Evolutionary conservation across 2,888 invertebrate genomes (phyloP), one percentile per base, ranked within the genome.

Genomic region (Troilus luridus): DNA sequence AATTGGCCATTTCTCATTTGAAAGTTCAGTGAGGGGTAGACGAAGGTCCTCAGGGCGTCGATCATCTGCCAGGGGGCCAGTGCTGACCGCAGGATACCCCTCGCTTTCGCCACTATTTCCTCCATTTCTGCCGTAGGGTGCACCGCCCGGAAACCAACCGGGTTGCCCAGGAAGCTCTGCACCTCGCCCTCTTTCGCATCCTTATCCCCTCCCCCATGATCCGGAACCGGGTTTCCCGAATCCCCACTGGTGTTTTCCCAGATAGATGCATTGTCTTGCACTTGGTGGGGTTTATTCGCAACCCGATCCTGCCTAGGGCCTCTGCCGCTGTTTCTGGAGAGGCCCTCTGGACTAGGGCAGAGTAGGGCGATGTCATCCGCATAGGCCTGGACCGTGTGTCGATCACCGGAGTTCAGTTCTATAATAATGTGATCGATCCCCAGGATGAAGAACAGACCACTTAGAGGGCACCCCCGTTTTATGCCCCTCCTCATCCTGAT

Each of bases 381-480:
- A 62, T 60, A 90, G 17, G 77, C 92, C 21, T 91, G 88, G 2
- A 91, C 56, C 19, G 27, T 8, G 21, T 27, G 54, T 3, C 56
- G 24, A 24, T 77, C 77, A 41, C 41, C 41, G 10, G 81, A 60
- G 19, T 58, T 56, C n/a, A 12, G n/a, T 2, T 27, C 21, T 24
- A 27, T 58, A 12, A 88, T 19, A 8, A 90, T 56, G 6, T 85
- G 14, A 54, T 92, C 90, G 6, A 92, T 90, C 17, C 21, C 56
- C 1, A 91, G 24, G 77, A 88, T 90, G 60, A 92, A 90, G 11
- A 90, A 59, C 3, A 91, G 67, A 10, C 90, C 91, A 41, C 88
- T 90, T 19, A 91, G 88, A 19, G 91, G 91, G 90, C 90, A 90
- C 6, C 91, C 90, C 41, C 90, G 91, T 19, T 64, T 21, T 54